Conservation (phyloP, 2,888 invertebrate genomes). For the Leptogaster cylindrica region DNA sequence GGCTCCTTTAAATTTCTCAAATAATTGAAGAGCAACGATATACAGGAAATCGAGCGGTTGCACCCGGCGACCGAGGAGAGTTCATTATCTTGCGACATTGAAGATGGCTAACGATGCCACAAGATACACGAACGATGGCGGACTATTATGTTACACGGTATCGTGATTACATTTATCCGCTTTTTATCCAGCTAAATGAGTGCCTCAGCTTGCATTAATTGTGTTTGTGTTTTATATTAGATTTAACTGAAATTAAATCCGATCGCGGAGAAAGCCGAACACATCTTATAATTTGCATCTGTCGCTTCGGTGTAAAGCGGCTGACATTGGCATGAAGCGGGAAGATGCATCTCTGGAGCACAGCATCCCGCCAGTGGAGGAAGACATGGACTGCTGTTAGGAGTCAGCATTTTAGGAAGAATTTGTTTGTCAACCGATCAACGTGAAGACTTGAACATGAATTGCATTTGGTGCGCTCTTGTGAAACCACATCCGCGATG, state of each 20-base stretch:
- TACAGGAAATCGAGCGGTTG: slow-evolving; percentile 5
- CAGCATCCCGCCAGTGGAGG: not conserved
- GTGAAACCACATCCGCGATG: slow-evolving; percentile 17
- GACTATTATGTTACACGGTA: slow-evolving; percentile 32
- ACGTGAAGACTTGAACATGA: not conserved
- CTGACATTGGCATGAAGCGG: slow-evolving; percentile 7
- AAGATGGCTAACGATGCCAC: slow-evolving; percentile 7
- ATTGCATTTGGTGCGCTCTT: slow-evolving; percentile 3
- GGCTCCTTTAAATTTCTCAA: not conserved
- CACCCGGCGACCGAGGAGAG: slow-evolving; percentile 15
- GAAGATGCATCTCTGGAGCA: not conserved
- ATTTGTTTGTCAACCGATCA: not conserved
- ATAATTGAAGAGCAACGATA: not conserved
- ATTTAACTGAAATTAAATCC: slow-evolving; percentile 34
- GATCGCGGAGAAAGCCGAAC: slow-evolving; percentile 22
- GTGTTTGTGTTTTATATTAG: slow-evolving; percentile 6
- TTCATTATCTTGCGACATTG: slow-evolving; percentile 35
- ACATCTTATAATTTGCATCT: slow-evolving; percentile 34
- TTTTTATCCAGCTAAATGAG: slow-evolving; percentile 27
- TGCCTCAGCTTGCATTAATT: slow-evolving; percentile 14
- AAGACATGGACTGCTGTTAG: slow-evolving; percentile 23
- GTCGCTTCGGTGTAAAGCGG: slow-evolving; percentile 2
- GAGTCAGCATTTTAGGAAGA: slow-evolving; percentile 23
- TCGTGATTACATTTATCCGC: slow-evolving; percentile 10
- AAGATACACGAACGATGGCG: not conserved